Evolutionary conservation across 2,888 invertebrate genomes (phyloP).

Genomic region (Apocheima hispidaria): DNA sequence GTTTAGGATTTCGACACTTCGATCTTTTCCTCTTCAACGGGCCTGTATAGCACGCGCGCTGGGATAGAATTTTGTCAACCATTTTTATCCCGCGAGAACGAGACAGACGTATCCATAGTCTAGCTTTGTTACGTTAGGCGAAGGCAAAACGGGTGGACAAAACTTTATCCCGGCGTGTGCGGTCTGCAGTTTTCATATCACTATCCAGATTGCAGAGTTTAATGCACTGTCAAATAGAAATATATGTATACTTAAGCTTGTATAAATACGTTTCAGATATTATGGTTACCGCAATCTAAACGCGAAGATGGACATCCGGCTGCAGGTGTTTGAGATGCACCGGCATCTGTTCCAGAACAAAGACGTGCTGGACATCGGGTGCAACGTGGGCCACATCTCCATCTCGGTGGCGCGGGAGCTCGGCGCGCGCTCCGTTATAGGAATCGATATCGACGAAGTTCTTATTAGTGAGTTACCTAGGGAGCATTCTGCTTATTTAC

Average conservation of each 20-base stretch:
- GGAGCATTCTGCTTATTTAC: too few species aligned
- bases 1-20: too few species aligned
- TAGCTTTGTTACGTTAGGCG: too few species aligned
- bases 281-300: constrained; percentile 97
- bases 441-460: constrained; percentile 97
- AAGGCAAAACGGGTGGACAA: too few species aligned
- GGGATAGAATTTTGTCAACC: too few species aligned
- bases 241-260: neutral
- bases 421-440: constrained; percentile 93
- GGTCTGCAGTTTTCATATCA: too few species aligned
- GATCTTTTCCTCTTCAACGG: too few species aligned
- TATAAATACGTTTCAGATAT: constrained; percentile 87
- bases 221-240: too few species aligned
- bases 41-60: too few species aligned
- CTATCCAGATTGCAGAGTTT: neutral
- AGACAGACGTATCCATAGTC: too few species aligned
- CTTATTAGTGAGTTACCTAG: constrained; percentile 87
- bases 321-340: constrained; percentile 92
- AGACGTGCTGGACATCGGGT: constrained; percentile 98
- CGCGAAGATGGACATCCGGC: constrained; percentile 92
- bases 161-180: too few species aligned
- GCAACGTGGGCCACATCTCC: constrained; percentile 98
- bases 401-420: constrained; percentile 95
- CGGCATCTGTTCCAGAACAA: constrained; percentile 94
- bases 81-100: too few species aligned